Evolutionary conservation across 2,113 vertebrate species (phyloP).

Genomic region (Aplodontia rufa): DNA sequence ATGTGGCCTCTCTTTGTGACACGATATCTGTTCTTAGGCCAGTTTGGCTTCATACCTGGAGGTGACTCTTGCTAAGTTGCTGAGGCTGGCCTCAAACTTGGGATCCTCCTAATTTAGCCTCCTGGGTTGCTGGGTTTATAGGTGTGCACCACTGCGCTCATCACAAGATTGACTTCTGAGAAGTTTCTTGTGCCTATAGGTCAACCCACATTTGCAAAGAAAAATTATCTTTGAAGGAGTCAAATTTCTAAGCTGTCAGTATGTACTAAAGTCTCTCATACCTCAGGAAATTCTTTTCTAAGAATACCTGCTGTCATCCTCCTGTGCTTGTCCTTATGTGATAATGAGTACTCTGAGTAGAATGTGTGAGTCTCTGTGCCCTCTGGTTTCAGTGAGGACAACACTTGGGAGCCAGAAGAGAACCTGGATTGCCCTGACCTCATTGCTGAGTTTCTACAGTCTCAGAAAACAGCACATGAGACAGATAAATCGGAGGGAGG

Average conservation of each 20-base stretch:
- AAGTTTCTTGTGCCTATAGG: conserved; percentile 24
- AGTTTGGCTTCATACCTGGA: too few relatives aligned
- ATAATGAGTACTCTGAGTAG: neutral
- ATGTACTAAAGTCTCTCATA: neutral
- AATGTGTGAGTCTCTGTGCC: conserved; percentile 13
- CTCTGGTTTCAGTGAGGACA: conserved; percentile 91
- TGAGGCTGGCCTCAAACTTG: too few relatives aligned
- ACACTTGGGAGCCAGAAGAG: conserved; percentile 99
- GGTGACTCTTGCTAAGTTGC: neutral
- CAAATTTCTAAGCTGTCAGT: neutral
- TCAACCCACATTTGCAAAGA: neutral
- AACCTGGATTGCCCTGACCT: conserved; percentile 98
- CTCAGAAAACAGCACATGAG: conserved; percentile 93
- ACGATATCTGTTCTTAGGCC: neutral
- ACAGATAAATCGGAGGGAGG: conserved; percentile 88
- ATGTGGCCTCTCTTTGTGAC: too few relatives aligned
- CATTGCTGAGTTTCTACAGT: conserved; percentile 96
- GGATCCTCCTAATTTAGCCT: too few relatives aligned
- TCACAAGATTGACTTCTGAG: neutral
- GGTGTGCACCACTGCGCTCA: too few relatives aligned
- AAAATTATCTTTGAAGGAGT: neutral
- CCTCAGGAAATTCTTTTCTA: conserved; percentile 6
- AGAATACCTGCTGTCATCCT: neutral
- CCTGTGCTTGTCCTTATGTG: neutral
- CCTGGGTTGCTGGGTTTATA: too few relatives aligned